Conservation (phyloP, 1,140 invertebrate species). For the Drosophila biarmipes region DNA sequence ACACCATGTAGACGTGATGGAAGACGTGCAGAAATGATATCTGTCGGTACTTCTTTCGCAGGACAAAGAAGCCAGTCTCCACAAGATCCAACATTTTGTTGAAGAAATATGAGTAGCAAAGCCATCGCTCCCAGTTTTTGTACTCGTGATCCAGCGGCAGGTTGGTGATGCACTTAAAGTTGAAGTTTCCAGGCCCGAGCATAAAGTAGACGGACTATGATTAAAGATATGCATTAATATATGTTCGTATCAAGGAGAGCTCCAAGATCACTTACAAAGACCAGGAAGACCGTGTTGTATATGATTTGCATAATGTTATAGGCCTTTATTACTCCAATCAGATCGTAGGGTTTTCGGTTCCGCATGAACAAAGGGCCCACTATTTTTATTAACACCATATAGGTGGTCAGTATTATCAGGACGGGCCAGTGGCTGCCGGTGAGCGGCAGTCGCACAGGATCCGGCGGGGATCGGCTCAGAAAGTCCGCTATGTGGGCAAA, state of each 20-base stretch:
- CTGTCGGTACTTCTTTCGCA: conserved; percentile 58
- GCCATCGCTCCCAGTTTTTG: conserved; percentile 33
- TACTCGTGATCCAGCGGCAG: conserved; percentile 43
- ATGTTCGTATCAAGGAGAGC: neutral
- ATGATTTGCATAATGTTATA: conserved; percentile 91
- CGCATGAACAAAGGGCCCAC: conserved; percentile 92
- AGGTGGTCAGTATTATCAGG: conserved; percentile 88
- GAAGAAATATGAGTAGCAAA: conserved; percentile 46
- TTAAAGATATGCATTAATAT: too few relatives aligned
- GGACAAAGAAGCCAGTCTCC: conserved; percentile 62
- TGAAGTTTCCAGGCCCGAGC: conserved; percentile 16
- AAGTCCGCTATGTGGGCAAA: conserved; percentile 26
- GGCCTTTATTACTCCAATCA: conserved; percentile 89
- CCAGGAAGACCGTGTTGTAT: conserved; percentile 35
- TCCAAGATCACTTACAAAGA: conserved; percentile 1
- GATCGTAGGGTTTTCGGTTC: conserved; percentile 90
- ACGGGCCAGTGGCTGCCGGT: conserved; percentile 90
- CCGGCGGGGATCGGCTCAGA: conserved; percentile 16
- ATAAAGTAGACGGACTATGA: conserved; percentile 11
- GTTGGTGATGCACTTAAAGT: conserved; percentile 36
- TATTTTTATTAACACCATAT: conserved; percentile 87
- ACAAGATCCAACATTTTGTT: conserved; percentile 56
- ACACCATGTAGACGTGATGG: conserved; percentile 86
- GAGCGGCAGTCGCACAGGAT: conserved; percentile 85
- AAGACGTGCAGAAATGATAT: conserved; percentile 56